Percentiles rank a stretch among this genome's conserved stretches.
Evolutionary conservation across 2,888 invertebrate genomes (phyloP).

Genomic region (Ephialtes manifestator): DNA sequence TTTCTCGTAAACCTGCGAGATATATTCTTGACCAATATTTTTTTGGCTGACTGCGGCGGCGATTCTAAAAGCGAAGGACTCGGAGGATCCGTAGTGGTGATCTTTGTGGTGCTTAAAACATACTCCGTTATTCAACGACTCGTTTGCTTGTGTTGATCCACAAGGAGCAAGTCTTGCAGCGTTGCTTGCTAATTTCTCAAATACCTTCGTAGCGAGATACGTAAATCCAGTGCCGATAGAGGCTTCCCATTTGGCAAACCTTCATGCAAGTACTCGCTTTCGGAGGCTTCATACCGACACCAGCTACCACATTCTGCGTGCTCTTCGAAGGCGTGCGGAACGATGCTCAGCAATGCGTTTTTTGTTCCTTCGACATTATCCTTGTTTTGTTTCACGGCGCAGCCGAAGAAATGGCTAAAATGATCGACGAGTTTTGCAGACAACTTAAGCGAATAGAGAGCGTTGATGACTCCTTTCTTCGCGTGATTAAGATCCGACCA

Average conservation of each 20-base stretch:
- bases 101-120: slow-evolving; percentile 59
- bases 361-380: slow-evolving; percentile 14
- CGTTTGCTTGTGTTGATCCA: slow-evolving; percentile 61
- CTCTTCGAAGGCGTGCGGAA: slow-evolving; percentile 69
- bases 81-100: slow-evolving; percentile 53
- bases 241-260: slow-evolving; percentile 30
- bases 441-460: slow-evolving; percentile 13
- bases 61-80: slow-evolving; percentile 52
- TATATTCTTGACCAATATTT: slow-evolving; percentile 19
- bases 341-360: slow-evolving; percentile 43
- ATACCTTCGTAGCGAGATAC: neutral
- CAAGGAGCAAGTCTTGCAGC: slow-evolving; percentile 57
- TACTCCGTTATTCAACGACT: slow-evolving; percentile 52
- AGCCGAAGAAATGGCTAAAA: slow-evolving; percentile 36
- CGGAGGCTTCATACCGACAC: slow-evolving; percentile 52
- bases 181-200: slow-evolving; percentile 42
- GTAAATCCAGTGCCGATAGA: neutral
- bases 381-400: slow-evolving; percentile 31
- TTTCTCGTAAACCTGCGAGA: neutral
- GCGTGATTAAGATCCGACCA: slow-evolving; percentile 47
- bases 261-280: slow-evolving; percentile 16
- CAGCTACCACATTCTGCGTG: slow-evolving; percentile 69
- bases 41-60: slow-evolving; percentile 52
- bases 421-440: slow-evolving; percentile 15
- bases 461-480: slow-evolving; percentile 17